Evolutionary conservation across 2,888 invertebrate species (phyloP), one percentile per base, ranked within the genome.

Genomic region (Andrena dorsata): DNA sequence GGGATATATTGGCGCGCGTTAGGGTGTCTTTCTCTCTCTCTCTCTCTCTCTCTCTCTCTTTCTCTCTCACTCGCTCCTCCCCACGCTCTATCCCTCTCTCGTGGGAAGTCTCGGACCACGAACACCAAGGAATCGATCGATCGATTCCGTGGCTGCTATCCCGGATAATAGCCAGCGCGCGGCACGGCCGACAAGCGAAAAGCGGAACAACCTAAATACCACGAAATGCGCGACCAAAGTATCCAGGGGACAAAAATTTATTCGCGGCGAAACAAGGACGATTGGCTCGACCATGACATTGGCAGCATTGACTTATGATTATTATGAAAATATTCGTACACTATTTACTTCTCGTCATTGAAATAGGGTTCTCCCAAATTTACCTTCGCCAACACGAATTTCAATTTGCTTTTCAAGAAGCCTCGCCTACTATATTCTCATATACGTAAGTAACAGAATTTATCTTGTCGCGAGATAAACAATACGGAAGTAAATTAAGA

Each of bases 161-260:
- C 82, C 83, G 78, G 79, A 84, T 84, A 82, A 82, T 82, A 76
- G 82, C 70, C 79, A 72, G 76, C 79, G 60, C 78, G 80, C 69
- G 76, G 78, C 81, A 78, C 76, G 72, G 80, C 82, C 78, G 75
- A 64, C 83, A 61, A 78, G 85, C 79, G 84, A 83, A 86, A 85
- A 86, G 85, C 86, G 85, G 85, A 76, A 86, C 88, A 85, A 73
- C 82, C 83, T 75, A 84, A 82, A 84, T 85, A 86, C 81, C 84
- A 81, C 79, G 83, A 84, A 78, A 79, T 75, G 10, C 56, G 80
- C 68, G 73, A 70, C 72, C 78, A 65, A 66, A 53, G 47, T 79
- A 73, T 69, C 58, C 51, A 28, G 23, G 68, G 56, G 68, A 64
- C 64, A 72, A 77, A 80, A 78, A 77, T 78, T 60, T 35, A 60